Conservation (phyloP, 2,888 invertebrate species). For the Pseudococcus jackbeardsleyi region DNA sequence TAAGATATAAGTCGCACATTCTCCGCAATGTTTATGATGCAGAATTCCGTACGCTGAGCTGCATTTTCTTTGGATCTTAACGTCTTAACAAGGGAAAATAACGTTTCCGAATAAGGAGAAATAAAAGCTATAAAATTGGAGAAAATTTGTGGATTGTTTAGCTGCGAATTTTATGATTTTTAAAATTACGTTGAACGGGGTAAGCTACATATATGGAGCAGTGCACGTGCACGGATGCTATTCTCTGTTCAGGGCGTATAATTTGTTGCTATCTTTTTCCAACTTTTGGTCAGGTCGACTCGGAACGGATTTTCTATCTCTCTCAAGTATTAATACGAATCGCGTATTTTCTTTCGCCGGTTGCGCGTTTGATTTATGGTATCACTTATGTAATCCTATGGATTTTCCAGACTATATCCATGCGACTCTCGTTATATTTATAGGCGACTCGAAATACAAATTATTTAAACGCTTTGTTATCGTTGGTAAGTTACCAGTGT, state of each 20-base stretch:
- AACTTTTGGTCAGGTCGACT: background rate
- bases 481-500: background rate
- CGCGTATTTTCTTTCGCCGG: background rate
- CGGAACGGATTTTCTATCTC: background rate
- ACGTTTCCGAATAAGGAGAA: slow-evolving; percentile 23
- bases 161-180: slow-evolving; percentile 24
- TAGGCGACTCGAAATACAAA: slow-evolving; percentile 11
- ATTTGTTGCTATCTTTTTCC: background rate
- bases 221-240: background rate
- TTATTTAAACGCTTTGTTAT: slow-evolving; percentile 37
- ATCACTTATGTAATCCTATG: background rate
- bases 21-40: background rate
- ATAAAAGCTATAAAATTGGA: background rate
- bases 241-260: background rate
- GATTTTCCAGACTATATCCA: background rate
- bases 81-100: background rate
- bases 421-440: slow-evolving; percentile 2
- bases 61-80: background rate
- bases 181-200: background rate
- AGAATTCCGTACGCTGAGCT: background rate
- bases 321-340: background rate
- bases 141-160: slow-evolving; percentile 40
- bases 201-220: background rate
- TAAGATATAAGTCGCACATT: slow-evolving; percentile 36
- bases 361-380: background rate